A percentile compares a stretch with the other conserved stretches of the same genome.
Evolutionary conservation across 1,140 invertebrate genomes (phyloP).

Genomic region (Apis mellifera): DNA sequence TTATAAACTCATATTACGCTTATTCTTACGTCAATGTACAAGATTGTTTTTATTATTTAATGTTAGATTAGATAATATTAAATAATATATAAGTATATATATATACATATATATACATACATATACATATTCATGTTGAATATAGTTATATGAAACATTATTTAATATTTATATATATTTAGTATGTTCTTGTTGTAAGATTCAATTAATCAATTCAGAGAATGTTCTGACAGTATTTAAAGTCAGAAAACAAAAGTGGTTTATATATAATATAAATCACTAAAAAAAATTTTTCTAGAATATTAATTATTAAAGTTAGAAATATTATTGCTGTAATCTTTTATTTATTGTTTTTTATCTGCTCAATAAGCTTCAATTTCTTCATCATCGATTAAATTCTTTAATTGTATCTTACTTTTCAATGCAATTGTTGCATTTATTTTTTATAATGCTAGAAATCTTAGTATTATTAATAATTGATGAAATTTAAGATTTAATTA

Average conservation of each 20-base stretch:
- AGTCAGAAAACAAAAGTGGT: neutral
- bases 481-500: neutral
- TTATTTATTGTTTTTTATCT: constrained; percentile 39
- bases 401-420: constrained; percentile 20
- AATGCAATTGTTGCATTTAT: constrained; percentile 34
- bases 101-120: constrained; percentile 25
- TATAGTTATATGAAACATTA: constrained; percentile 51
- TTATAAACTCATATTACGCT: constrained; percentile 62
- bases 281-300: constrained; percentile 36
- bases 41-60: constrained; percentile 67
- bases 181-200: constrained; percentile 46
- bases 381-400: constrained; percentile 17
- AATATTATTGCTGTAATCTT: constrained; percentile 46
- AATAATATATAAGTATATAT: constrained; percentile 28
- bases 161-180: constrained; percentile 63
- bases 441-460: constrained; percentile 26
- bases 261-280: constrained; percentile 42
- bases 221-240: constrained; percentile 46
- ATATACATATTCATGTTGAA: constrained; percentile 41
- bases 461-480: neutral
- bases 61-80: constrained; percentile 50
- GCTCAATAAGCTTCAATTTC: constrained; percentile 30
- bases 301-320: constrained; percentile 34
- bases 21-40: constrained; percentile 66
- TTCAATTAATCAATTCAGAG: constrained; percentile 35